Conservation (phyloP, 35 echinoderm and acorn worm species). For the Apostichopus parvimensis region DNA sequence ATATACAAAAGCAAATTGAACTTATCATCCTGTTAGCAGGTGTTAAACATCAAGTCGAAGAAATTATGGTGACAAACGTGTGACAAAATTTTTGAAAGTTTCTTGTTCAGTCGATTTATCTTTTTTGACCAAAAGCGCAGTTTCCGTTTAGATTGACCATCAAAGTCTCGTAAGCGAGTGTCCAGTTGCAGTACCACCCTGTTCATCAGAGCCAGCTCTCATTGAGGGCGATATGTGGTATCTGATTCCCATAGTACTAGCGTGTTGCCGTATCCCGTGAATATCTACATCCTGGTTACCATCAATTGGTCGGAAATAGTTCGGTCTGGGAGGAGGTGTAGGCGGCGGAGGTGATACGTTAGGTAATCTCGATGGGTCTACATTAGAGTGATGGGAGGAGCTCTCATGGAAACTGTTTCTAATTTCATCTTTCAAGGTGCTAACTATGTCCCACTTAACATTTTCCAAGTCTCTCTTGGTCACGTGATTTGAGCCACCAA, state of each 20-base stretch:
- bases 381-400: not conserved
- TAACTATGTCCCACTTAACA: conserved; percentile 26
- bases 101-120: not conserved
- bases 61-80: too few relatives aligned
- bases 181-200: not conserved
- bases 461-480: conserved; percentile 36
- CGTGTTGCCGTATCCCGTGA: conserved; percentile 40
- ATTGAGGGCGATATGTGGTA: conserved; percentile 46
- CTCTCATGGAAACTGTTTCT: not conserved
- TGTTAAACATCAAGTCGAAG: too few relatives aligned
- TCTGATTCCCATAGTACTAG: conserved; percentile 42
- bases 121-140: too few relatives aligned
- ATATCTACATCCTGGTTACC: conserved; percentile 47
- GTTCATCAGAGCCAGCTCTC: not conserved
- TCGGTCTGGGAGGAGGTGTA: conserved; percentile 34
- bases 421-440: conserved; percentile 28
- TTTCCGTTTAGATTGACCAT: not conserved
- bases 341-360: conserved; percentile 22
- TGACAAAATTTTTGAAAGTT: too few relatives aligned
- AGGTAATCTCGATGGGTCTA: not conserved
- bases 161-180: conserved; percentile 17
- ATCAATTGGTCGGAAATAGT: conserved; percentile 19
- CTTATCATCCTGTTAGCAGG: not conserved
- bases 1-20: too few relatives aligned
- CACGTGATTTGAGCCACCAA: not conserved